Percentiles rank a stretch among this genome's conserved stretches.
These are phyloP conservation scores for Herpetotheres cachinnans DNA, from an alignment of 2,113 vertebrate genomes.

Conservation along the genomic window DNA sequence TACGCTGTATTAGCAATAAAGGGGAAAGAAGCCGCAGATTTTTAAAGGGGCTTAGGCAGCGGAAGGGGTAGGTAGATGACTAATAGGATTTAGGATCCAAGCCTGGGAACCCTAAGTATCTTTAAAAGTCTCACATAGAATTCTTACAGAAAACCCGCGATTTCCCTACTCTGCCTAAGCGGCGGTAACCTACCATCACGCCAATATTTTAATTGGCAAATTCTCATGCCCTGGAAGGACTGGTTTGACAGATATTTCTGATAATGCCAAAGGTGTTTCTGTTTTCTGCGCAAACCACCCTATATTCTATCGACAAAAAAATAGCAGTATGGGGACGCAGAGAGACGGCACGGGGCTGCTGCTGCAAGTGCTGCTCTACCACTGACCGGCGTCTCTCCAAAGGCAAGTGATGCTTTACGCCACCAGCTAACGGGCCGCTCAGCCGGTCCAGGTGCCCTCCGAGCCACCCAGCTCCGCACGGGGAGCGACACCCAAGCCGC, in stretches of 20 bases:
- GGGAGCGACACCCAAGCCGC: not conserved
- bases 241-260: not conserved
- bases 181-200: not conserved
- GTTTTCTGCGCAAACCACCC: not conserved
- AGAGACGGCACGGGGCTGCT: not conserved
- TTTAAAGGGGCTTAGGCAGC: slow-evolving; percentile 22
- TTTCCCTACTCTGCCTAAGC: not conserved
- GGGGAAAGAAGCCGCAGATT: not conserved
- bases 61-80: not conserved
- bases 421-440: not conserved
- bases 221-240: not conserved
- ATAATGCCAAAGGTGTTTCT: not conserved
- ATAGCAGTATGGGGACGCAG: accelerated
- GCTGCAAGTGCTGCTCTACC: not conserved
- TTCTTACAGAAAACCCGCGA: not conserved
- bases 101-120: not conserved
- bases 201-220: not conserved
- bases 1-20: not conserved
- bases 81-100: not conserved
- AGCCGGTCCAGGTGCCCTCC: not conserved
- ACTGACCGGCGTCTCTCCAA: not conserved
- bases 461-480: accelerated
- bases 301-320: not conserved
- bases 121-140: not conserved
- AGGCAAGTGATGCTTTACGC: not conserved